phyloP scores from a whole-genome alignment of 1,140 invertebrate genomes.

The Drosophila orosa region DNA sequence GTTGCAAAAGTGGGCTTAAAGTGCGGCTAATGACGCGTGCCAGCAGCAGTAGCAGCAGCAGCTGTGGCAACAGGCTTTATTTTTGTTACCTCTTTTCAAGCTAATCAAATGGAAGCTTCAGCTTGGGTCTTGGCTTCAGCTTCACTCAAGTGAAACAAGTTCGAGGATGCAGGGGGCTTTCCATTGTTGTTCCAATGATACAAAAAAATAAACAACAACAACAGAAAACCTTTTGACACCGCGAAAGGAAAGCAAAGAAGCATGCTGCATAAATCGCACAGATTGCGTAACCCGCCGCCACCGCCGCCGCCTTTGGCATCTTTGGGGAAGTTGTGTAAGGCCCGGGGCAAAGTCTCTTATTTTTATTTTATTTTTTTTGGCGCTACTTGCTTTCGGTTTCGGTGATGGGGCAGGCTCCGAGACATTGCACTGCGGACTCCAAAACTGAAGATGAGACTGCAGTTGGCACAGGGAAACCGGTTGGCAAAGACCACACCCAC shows the following conservation, averaged over 20 bases:
- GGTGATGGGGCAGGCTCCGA: conserved; percentile 44
- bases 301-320: conserved; percentile 11
- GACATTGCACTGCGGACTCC: conserved; percentile 48
- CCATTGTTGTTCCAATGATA: conserved; percentile 62
- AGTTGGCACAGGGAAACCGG: conserved; percentile 27
- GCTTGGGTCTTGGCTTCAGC: neutral
- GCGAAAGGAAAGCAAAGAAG: conserved; percentile 42
- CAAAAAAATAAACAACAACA: conserved; percentile 10
- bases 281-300: conserved; percentile 62
- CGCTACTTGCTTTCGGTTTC: conserved; percentile 36
- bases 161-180: conserved; percentile 49
- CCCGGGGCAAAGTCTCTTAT: conserved; percentile 39
- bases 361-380: conserved; percentile 31
- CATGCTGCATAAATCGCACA: conserved; percentile 75
- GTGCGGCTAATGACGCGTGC: conserved; percentile 79
- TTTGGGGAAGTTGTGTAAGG: conserved; percentile 75
- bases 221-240: conserved; percentile 73
- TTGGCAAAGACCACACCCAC: conserved; percentile 35
- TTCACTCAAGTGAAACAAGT: conserved; percentile 70
- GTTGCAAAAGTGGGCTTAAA: conserved; percentile 75
- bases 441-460: conserved; percentile 25
- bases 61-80: conserved; percentile 37
- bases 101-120: conserved; percentile 39
- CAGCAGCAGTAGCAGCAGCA: conserved; percentile 10
- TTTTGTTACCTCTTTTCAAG: conserved; percentile 13